These are phyloP conservation scores for Camponotus fellah DNA, from an alignment of 2,888 invertebrate genomes.

Conservation along the genomic window DNA sequence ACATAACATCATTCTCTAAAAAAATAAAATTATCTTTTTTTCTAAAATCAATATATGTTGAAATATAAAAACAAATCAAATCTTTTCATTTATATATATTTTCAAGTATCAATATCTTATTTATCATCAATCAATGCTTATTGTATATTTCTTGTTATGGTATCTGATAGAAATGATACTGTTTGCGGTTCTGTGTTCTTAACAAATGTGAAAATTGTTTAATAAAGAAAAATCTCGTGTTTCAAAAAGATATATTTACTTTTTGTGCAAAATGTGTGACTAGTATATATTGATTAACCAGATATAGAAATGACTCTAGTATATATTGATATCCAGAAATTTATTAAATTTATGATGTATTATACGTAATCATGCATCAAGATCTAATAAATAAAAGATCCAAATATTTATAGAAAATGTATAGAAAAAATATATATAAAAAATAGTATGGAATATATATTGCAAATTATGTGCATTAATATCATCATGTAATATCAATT, in stretches of 20 bases:
- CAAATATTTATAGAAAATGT: constrained; percentile 15
- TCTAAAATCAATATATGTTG: background rate
- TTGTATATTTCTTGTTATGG: constrained; percentile 3
- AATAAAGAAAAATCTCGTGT: background rate
- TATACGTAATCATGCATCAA: constrained; percentile 8
- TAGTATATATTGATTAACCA: background rate
- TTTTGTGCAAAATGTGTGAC: constrained; percentile 1
- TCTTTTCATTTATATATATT: background rate
- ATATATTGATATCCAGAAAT: background rate
- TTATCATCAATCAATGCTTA: background rate
- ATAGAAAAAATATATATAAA: constrained; percentile 10
- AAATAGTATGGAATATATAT: background rate
- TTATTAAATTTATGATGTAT: constrained; percentile 13
- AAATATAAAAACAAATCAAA: constrained; percentile 1
- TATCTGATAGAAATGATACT: constrained; percentile 15
- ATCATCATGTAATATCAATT: background rate
- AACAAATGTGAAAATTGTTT: background rate
- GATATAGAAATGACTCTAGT: background rate
- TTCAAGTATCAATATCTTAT: background rate
- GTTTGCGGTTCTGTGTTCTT: constrained; percentile 5
- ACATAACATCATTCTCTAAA: background rate
- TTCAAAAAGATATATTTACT: background rate
- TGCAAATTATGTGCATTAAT: constrained; percentile 7
- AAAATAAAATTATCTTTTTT: constrained; percentile 1
- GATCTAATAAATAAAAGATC: background rate